Evolutionary conservation across 2,113 vertebrate genomes (phyloP), one percentile per base, ranked within the genome.

Genomic region (Microtus oregoni): DNA sequence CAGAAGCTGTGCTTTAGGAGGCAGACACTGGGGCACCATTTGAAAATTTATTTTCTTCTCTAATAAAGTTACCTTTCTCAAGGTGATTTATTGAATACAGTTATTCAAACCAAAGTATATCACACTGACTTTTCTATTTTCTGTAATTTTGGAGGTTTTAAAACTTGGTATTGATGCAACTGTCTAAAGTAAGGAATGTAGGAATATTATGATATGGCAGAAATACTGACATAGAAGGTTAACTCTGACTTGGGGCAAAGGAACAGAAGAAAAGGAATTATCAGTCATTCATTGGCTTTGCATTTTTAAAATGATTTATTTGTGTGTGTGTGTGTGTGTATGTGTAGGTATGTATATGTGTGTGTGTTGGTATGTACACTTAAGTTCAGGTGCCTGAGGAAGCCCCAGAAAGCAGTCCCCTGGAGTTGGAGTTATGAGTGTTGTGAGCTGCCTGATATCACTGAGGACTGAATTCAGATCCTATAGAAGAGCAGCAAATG

Each of bases 91-190:
- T 63, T 79, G 32, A 86, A 72, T 78, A 72, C 79, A 28, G 0
- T 87, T 79, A 95, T 87, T 92, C 63, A 87, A 96, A 73, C 32
- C 44, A 88, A 87, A 55, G n/a, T 65, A 79, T 91, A 81, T 79
- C 38, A 91, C 55, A 86, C 30, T 41, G 44, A 93, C n/a, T 10
- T 65, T 93, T 90, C 68, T 79, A 89, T 61, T 55, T 86, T 76
- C 55, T 83, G 24, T 83, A 83, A 58, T 38, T 82, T 61, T 61
- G 55, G 5, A 82, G n/a, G 50, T 65, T 92, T 94, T 89, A 2
- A 89, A 65, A 87, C 26, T 82, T 82, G 58, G 20, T 32, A 50
- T 58, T 50, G 44, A 41, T 91, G 63, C 26, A 68, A 70, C 77
- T 89, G n/a, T 85, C n/a, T 95, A 65, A 89, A 83, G 68, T 76